These are phyloP conservation scores for Fistularia commersonii DNA, from an alignment of 2,797 vertebrate genomes.

Conservation along the genomic window DNA sequence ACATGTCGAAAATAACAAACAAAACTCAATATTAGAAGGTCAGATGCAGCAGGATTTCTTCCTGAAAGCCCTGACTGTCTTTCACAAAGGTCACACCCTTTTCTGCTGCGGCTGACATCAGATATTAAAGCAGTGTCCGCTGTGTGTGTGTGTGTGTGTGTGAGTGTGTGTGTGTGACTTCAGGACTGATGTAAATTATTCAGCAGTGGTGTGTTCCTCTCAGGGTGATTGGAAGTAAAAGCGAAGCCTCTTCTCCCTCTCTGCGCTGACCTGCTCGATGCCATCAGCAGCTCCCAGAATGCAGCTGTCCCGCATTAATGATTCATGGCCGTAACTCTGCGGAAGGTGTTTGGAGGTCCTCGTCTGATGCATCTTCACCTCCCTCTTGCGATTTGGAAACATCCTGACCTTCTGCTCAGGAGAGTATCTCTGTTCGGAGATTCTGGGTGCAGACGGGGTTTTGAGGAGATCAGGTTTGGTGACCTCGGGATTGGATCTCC, in stretches of 20 bases:
- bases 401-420: not conserved
- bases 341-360: constrained; percentile 30
- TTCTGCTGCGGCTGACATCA: constrained; percentile 14
- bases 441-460: too few relatives aligned
- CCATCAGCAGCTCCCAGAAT: constrained; percentile 49
- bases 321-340: constrained; percentile 51
- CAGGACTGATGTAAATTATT: constrained; percentile 61
- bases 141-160: constrained; percentile 1
- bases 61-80: not conserved
- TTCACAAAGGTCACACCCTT: constrained; percentile 23
- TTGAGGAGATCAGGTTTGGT: too few relatives aligned
- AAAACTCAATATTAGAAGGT: too few relatives aligned
- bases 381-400: not conserved
- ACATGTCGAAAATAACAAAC: too few relatives aligned
- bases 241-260: constrained; percentile 33
- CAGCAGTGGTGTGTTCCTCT: constrained; percentile 50
- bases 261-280: constrained; percentile 31
- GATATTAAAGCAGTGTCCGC: constrained; percentile 21
- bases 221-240: constrained; percentile 38
- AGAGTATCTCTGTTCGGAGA: too few relatives aligned
- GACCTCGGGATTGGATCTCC: too few relatives aligned
- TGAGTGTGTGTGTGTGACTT: constrained; percentile 15
- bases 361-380: constrained; percentile 29
- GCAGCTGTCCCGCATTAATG: constrained; percentile 49
- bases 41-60: too few relatives aligned